Evolutionary conservation across 2,888 invertebrate species (phyloP), one percentile per base, ranked within the genome.

Genomic region (Galerucella nymphaeae): DNA sequence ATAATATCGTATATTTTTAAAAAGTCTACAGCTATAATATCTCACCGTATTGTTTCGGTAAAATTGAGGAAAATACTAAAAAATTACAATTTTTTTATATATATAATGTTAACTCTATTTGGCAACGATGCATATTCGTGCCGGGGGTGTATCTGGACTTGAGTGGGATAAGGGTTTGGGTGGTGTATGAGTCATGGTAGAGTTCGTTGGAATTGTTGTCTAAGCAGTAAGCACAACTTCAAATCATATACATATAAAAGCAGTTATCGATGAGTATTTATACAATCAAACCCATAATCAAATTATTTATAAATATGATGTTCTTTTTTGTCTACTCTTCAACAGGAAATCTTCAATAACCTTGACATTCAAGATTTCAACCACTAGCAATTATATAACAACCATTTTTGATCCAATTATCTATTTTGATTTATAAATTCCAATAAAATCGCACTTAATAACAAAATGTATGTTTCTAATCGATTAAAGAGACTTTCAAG

Each of bases 171-270:
- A 58, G 63, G 70, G 55, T 30, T 63, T 57, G 70, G 70, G 70
- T 64, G 70, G 45, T 63, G 55, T 62, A 64, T 70, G 70, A 70
- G 57, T 70, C 70, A 70, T 63, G 16, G 42, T 45, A 23, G 41
- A 62, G 70, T 70, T 70, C 57, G 64, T 42, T 41, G 70, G 70
- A 70, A 70, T 70, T 57, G 57, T 57, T 63, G 53, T 70, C 64
- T 70, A 63, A 63, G 18, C 30, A 62, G 57, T 70, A 63, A 63
- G 18, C 30, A 62, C 61, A 38, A 55, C 62, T 20, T 41, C 9
- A 48, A 62, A 58, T 20, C 55, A 41, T 62, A 53, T 62, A n/a
- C n/a, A 23, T 23, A 50, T 55, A 55, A 42, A 61, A 23, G 38
- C 11, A 14, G 14, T n/a, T 20, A 55, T 55, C 55, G 55, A 20